Conservation (phyloP, 2,888 invertebrate species). For the Tenthredo notha region DNA sequence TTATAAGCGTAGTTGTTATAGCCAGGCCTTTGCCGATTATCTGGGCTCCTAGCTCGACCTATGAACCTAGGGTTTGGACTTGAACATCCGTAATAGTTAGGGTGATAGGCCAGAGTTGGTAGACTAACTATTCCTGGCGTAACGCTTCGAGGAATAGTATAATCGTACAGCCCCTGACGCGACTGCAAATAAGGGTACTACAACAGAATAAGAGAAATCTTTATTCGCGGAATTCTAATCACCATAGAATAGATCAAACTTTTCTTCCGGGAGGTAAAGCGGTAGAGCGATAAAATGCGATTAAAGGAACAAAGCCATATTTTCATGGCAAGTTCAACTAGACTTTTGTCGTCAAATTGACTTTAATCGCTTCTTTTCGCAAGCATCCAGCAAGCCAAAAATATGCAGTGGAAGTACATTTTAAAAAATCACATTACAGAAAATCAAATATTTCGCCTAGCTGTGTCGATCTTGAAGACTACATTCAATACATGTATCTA, state of each 20-base stretch:
- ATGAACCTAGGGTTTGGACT: constrained; percentile 66
- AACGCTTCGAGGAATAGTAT: constrained; percentile 66
- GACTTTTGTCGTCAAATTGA: not conserved
- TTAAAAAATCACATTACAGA: not conserved
- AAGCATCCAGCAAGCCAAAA: not conserved
- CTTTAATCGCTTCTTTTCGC: not conserved
- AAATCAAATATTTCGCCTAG: not conserved
- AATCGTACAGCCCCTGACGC: constrained; percentile 71
- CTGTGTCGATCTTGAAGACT: not conserved
- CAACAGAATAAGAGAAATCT: not conserved
- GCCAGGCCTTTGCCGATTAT: constrained; percentile 64
- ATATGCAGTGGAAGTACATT: not conserved
- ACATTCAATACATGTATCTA: not conserved
- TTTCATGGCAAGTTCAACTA: not conserved
- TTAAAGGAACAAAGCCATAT: constrained; percentile 1
- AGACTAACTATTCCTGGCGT: constrained; percentile 56
- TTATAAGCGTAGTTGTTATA: constrained; percentile 74
- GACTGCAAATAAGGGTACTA: constrained; percentile 62
- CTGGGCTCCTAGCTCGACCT: constrained; percentile 56
- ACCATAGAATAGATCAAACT: not conserved
- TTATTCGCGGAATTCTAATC: not conserved
- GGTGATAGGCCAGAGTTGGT: constrained; percentile 58
- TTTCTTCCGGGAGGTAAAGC: not conserved
- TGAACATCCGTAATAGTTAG: constrained; percentile 72
- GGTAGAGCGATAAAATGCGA: not conserved